Base-by-base conservation (phyloP, 2,888 invertebrate species). In the Apodemia mormo region DNA sequence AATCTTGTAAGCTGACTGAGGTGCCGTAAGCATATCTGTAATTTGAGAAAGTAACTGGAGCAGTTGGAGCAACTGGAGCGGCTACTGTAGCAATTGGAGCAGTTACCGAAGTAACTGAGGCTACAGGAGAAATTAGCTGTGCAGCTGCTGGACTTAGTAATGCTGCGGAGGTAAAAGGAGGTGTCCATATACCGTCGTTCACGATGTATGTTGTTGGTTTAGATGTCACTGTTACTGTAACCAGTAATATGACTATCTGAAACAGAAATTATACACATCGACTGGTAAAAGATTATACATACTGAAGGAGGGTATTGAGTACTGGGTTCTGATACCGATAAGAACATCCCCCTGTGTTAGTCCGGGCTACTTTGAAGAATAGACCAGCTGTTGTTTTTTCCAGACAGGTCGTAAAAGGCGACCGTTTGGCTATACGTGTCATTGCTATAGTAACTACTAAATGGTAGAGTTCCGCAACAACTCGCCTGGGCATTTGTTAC, bases 11-110 rank as follows among this genome's bases (percentile, higher is more conserved):
- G 30, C 73, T 82, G 68, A 83, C 83, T 4, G 81, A 68, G 6
- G 82, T 79, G 2, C 85, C 82, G 71, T 85, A 88, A 0, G 81
- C 76, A 45, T 80, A 80, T 65, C 78, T 78, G 73, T 86, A 87
- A 6, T 84, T 81, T 6, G 86, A 81, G 0, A 78, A 61, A 0
- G 77, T 73, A 1, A 77, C 66, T 3, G 78, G 64, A 7, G 77
- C 68, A 6, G 77, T 73, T 5, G 79, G 66, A 1, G 76, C 61
- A 0, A 77, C 70, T 3, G 79, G 72, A 40, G 79, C 76, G 2
- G 75, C 71, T 0, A 78, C 73, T 3, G 79, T 74, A 2, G 79
- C 68, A 8, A 76, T 72, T 6, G 78, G 69, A 1, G 77, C 71
- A 2, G 76, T 72, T 0, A 78, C 73, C 2, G 79, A 74, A 2